Base-by-base conservation (phyloP, 2,797 vertebrate genomes). In the Pelochelys cantorii region DNA sequence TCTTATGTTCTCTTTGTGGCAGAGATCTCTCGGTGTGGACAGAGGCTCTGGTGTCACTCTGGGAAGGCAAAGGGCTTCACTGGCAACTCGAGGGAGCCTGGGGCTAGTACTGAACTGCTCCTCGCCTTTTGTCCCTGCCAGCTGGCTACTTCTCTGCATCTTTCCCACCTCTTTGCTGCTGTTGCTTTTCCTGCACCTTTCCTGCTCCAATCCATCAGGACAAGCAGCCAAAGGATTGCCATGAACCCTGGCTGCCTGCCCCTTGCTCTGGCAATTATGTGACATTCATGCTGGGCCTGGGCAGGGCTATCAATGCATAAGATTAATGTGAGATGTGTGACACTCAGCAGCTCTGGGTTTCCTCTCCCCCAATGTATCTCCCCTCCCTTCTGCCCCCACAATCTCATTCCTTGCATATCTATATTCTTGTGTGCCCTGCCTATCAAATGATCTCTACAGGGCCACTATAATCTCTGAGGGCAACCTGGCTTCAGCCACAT, bases 391-490 rank as follows among this genome's bases (percentile, higher is more conserved):
- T 79, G 7, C 4, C 60, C 34, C 4, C 3, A 37, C 1, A 85
- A 14, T 2, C 3, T 84, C 1, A 34, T 84, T 92, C 92, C 9
- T 29, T 27, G 7, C 22, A 27, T 2, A 87, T 74, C 48, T 82
- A 23, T 74, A 90, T 2, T 55, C n/a, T 55, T 37, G 48, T 4
- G 15, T 85, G 85, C 86, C 20, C 18, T 89, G 6, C 22, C 5
- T 85, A 1, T 13, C 48, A 53, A 5, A 18, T 20, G 11, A 53
- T 83, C 42, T 71, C 53, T 22, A 22, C 65, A 52, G 7, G 75
- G 4, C 1, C 2, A 2, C 3, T 0, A 1, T 25, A 4, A 86
- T 0, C 3, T 22, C 10, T 18, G 82, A 75, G 1, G 75, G 2
- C 4, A 11, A 86, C 62, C 52, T 34, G 57, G 23, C 20, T 85